A percentile compares a stretch with the other conserved stretches of the same genome.
Evolutionary conservation across 2,113 vertebrate genomes (phyloP).

Genomic region (Apeltes quadracus): DNA sequence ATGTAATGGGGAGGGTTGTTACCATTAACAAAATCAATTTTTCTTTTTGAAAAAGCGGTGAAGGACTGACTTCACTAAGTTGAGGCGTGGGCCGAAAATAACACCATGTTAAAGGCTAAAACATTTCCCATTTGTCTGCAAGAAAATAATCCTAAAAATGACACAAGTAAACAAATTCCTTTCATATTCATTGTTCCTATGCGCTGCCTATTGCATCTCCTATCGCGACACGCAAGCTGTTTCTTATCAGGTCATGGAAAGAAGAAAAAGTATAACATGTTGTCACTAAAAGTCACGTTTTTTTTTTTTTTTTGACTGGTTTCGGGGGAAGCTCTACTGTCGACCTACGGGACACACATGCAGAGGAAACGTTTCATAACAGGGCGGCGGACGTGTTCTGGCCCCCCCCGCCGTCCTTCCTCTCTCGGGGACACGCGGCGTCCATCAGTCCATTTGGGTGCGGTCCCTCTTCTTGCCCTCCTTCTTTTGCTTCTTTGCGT

Average conservation of each 20-base stretch:
- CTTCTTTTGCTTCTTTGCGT: slow-evolving; percentile 82
- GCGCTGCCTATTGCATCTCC: slow-evolving; percentile 53
- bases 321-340: slow-evolving; percentile 58
- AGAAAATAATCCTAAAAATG: slow-evolving; percentile 58
- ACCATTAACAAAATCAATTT: no score
- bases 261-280: slow-evolving; percentile 45
- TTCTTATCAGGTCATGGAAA: slow-evolving; percentile 58
- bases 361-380: slow-evolving; percentile 56
- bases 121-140: slow-evolving; percentile 45
- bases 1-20: not conserved
- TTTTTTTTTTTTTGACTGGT: no score
- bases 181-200: slow-evolving; percentile 57
- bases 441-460: slow-evolving; percentile 73
- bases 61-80: slow-evolving; percentile 53
- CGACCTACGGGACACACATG: slow-evolving; percentile 66
- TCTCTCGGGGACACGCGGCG: not conserved
- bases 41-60: no score
- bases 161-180: slow-evolving; percentile 55
- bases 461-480: slow-evolving; percentile 82
- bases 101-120: slow-evolving; percentile 53
- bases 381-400: slow-evolving; percentile 14
- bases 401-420: slow-evolving; percentile 38
- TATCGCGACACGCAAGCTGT: slow-evolving; percentile 50
- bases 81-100: slow-evolving; percentile 31
- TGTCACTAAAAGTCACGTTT: slow-evolving; percentile 59